Percentiles rank a stretch among this genome's conserved stretches.
Conservation (phyloP, 2,888 invertebrate species). For the Orthonychiurus folsomi region DNA sequence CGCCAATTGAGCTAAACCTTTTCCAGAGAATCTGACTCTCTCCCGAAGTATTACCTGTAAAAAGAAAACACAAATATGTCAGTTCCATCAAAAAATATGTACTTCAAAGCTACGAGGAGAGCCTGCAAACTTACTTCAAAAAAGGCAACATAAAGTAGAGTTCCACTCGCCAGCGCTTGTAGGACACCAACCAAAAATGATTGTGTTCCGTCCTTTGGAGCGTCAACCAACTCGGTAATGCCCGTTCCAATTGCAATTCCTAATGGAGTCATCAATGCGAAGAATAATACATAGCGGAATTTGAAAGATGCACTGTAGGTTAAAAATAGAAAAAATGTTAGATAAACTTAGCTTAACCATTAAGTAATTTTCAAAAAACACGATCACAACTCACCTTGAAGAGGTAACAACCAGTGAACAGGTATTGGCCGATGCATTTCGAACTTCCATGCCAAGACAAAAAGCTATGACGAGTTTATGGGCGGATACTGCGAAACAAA, state of each 20-base stretch:
- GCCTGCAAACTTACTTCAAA: slow-evolving; percentile 37
- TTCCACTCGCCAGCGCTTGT: slow-evolving; percentile 38
- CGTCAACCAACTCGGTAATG: slow-evolving; percentile 36
- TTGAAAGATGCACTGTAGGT: slow-evolving; percentile 35
- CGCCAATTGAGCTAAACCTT: slow-evolving; percentile 35
- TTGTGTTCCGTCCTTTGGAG: slow-evolving; percentile 26
- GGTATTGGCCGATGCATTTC: slow-evolving; percentile 35
- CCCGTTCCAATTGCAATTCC: slow-evolving; percentile 38
- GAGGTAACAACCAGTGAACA: slow-evolving; percentile 39
- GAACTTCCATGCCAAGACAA: slow-evolving; percentile 73
- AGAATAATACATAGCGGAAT: slow-evolving; percentile 38
- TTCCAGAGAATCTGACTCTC: slow-evolving; percentile 38
- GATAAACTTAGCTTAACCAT: neutral
- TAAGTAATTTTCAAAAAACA: neutral
- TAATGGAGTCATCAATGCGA: slow-evolving; percentile 39
- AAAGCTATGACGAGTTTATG: slow-evolving; percentile 82
- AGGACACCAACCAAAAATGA: slow-evolving; percentile 36
- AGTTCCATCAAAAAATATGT: too few species aligned
- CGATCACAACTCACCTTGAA: slow-evolving; percentile 22
- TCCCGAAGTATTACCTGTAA: slow-evolving; percentile 35
- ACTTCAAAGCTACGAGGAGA: too few species aligned
- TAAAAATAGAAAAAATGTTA: neutral
- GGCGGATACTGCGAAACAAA: slow-evolving; percentile 73
- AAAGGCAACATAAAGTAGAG: slow-evolving; percentile 39
- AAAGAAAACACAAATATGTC: too few species aligned